phyloP scores from a whole-genome alignment of 2,888 invertebrate species.

The Eristalis tenax region DNA sequence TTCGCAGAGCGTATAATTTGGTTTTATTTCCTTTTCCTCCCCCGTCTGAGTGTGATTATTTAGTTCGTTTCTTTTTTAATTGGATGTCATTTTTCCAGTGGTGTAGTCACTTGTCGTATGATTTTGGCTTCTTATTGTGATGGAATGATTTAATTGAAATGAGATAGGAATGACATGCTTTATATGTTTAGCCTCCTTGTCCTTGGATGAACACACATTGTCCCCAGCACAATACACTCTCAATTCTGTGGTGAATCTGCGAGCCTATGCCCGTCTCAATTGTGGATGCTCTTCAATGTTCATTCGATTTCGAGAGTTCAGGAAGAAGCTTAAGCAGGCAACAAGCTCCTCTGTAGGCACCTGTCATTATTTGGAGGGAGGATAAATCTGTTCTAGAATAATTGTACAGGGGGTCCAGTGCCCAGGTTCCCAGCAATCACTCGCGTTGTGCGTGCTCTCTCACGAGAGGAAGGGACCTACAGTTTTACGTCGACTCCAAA shows the following conservation, averaged over 20 bases:
- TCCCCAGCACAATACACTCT: not conserved
- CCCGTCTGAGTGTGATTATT: constrained; percentile 28
- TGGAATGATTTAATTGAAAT: constrained; percentile 4
- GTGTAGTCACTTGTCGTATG: not conserved
- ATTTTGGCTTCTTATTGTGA: constrained; percentile 6
- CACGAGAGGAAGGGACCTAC: no score
- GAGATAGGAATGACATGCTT: not conserved
- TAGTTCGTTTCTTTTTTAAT: constrained; percentile 1
- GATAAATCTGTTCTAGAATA: no score
- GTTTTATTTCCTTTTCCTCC: not conserved
- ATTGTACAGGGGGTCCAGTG: no score
- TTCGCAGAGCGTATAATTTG: not conserved
- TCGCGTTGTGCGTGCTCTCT: no score
- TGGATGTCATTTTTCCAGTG: constrained; percentile 11
- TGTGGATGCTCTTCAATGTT: not conserved
- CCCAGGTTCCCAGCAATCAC: no score
- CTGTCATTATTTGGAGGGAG: no score
- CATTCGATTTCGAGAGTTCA: not conserved
- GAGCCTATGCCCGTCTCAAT: not conserved
- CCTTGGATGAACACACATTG: not conserved
- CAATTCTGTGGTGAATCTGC: not conserved
- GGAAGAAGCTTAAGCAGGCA: no score
- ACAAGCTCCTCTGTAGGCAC: no score
- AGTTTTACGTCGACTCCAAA: no score
- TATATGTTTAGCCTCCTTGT: not conserved